Evolutionary conservation across 2,113 vertebrate genomes (phyloP), one percentile per base, ranked within the genome.

Genomic region (Python bivittatus): DNA sequence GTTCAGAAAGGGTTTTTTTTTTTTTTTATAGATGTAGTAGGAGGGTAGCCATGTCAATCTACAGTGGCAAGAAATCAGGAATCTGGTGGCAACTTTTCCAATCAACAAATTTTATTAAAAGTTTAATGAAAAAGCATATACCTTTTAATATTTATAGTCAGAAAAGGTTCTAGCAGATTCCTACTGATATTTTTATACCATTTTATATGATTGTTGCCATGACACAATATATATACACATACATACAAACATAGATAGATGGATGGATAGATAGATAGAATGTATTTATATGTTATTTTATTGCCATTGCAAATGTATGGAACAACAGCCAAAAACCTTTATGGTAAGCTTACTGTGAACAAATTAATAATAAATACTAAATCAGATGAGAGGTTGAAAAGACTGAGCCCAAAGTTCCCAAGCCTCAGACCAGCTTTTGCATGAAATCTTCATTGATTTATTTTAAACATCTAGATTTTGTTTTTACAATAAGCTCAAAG

Each of bases 281-380:
- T 48, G 48, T 48, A 48, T 79, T 38, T 42, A 79, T 79, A 1
- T 93, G n/a, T 68, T 92, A 64, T 4, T n/a, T n/a, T 91, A 0
- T 88, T 94, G 1, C 2, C 3, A 86, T 3, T 33, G 33, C 52
- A 20, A 52, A 92, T 94, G 38, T 33, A 2, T 92, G 15, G 0
- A 4, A 90, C 22, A 83, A 88, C 25, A 58, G 13, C 2, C 0
- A 88, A 93, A 88, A 44, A 91, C 58, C 94, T 86, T 68, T 94
- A 88, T 57, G 83, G 54, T 56, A n/a, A 2, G 1, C 23, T 84
- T 20, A 1, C n/a, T n/a, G 17, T 22, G 25, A 48, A n/a, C 15
- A 90, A 90, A 83, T 22, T 11, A 83, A 84, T 13, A 58, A 90
- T 7, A 58, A 56, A 56, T 6, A 4, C 15, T 84, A 38, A 20